phyloP scores from a whole-genome alignment of 2,797 vertebrate genomes.

The Chelidonichthys spinosus region DNA sequence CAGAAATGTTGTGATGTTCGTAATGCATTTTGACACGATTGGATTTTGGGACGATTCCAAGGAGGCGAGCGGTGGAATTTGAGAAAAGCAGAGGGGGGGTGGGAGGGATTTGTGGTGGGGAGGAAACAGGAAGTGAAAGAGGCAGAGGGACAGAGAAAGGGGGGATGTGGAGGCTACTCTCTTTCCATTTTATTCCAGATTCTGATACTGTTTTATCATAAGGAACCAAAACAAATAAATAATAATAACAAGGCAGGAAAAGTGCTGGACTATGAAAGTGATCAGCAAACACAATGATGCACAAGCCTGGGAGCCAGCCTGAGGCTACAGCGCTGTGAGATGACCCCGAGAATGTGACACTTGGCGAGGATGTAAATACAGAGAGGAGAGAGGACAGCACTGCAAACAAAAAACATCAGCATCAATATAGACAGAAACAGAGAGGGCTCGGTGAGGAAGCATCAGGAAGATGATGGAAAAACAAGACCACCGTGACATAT shows the following conservation, averaged over 20 bases:
- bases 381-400: constrained; percentile 20
- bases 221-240: constrained; percentile 45
- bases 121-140: constrained; percentile 15
- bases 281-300: constrained; percentile 74
- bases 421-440: constrained; percentile 41
- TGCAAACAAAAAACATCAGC: constrained; percentile 39
- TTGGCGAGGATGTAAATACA: constrained; percentile 79
- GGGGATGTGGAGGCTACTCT: constrained; percentile 8
- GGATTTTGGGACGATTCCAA: constrained; percentile 85
- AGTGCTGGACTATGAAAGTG: constrained; percentile 48
- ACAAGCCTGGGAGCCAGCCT: constrained; percentile 75
- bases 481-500: constrained; percentile 3
- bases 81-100: constrained; percentile 30
- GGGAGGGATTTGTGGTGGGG: not conserved
- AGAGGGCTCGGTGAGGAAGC: not conserved
- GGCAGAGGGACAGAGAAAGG: not conserved
- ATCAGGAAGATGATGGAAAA: constrained; percentile 21
- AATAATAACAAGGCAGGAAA: constrained; percentile 15
- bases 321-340: constrained; percentile 66
- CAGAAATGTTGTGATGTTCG: constrained; percentile 93
- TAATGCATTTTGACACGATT: constrained; percentile 86
- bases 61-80: constrained; percentile 54
- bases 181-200: constrained; percentile 72
- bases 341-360: constrained; percentile 76
- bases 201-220: constrained; percentile 66